These are phyloP conservation scores for Pseudanteris insignis DNA, from an alignment of 2,888 invertebrate species.

Conservation along the genomic window DNA sequence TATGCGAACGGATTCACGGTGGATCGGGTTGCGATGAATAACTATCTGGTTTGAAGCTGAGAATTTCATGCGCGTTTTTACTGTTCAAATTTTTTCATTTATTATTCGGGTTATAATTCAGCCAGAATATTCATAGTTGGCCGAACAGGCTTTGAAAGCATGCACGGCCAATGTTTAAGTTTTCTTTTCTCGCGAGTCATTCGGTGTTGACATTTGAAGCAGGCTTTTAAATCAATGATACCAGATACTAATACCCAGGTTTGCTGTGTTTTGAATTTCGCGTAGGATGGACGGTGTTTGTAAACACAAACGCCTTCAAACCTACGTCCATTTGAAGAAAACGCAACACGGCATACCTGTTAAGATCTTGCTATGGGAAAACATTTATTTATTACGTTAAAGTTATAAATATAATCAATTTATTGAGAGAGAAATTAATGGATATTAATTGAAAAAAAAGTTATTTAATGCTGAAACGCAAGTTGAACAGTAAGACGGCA, in stretches of 20 bases:
- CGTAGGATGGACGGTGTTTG: slow-evolving; percentile 11
- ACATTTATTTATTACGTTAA: slow-evolving; percentile 3
- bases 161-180: neutral
- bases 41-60: no score
- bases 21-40: neutral
- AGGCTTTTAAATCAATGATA: slow-evolving; percentile 12
- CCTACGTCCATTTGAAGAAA: slow-evolving; percentile 3
- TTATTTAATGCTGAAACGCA: no score
- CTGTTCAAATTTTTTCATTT: no score
- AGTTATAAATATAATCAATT: no score
- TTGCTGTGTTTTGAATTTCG: neutral
- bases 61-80: no score
- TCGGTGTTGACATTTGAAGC: slow-evolving; percentile 12
- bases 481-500: no score
- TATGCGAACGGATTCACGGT: neutral
- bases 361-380: neutral
- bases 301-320: slow-evolving; percentile 3
- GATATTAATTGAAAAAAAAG: no score
- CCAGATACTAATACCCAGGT: neutral
- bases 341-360: no score
- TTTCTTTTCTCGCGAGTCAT: slow-evolving; percentile 1
- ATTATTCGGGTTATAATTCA: no score
- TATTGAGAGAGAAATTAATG: no score
- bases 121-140: no score
- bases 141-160: slow-evolving; percentile 7